These are phyloP conservation scores for Corydoras maculifer DNA, from an alignment of 2,113 vertebrate species.

Conservation along the genomic window DNA sequence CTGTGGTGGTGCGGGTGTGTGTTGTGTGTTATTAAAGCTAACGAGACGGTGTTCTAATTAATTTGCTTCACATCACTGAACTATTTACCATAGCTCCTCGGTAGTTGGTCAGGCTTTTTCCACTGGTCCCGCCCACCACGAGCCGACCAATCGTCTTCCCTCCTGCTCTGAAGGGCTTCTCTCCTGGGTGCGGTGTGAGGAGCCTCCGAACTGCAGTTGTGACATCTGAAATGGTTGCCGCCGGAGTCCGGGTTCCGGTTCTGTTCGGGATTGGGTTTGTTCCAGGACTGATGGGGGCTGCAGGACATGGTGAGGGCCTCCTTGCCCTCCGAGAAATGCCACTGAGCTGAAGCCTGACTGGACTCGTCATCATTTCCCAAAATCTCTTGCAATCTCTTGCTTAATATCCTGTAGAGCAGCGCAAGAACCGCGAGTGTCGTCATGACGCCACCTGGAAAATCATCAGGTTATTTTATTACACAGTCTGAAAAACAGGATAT, in stretches of 20 bases:
- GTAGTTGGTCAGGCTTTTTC: conserved; percentile 6
- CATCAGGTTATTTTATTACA: conserved; percentile 9
- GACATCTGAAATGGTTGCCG: conserved; percentile 41
- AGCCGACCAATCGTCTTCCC: conserved; percentile 11
- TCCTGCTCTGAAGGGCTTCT: conserved; percentile 14
- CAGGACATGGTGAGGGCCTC: conserved; percentile 48
- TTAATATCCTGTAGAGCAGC: conserved; percentile 45
- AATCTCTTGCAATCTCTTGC: conserved; percentile 17
- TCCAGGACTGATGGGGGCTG: conserved; percentile 29
- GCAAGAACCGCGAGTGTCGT: conserved; percentile 53
- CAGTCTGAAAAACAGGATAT: too few species aligned
- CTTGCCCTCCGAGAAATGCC: conserved; percentile 53
- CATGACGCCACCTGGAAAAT: conserved; percentile 56
- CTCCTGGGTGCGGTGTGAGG: conserved; percentile 37
- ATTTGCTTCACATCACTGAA: background rate
- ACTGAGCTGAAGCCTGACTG: conserved; percentile 48
- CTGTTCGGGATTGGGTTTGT: conserved; percentile 21
- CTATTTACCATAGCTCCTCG: conserved; percentile 26
- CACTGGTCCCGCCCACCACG: conserved; percentile 9
- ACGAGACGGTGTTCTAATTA: too few species aligned
- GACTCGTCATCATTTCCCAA: background rate
- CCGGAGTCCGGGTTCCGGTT: conserved; percentile 17
- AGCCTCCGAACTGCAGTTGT: conserved; percentile 36
- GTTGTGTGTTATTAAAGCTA: too few species aligned
- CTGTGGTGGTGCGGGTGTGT: too few species aligned